Conservation (phyloP, 1,140 invertebrate genomes). For the Tenebrio molitor region DNA sequence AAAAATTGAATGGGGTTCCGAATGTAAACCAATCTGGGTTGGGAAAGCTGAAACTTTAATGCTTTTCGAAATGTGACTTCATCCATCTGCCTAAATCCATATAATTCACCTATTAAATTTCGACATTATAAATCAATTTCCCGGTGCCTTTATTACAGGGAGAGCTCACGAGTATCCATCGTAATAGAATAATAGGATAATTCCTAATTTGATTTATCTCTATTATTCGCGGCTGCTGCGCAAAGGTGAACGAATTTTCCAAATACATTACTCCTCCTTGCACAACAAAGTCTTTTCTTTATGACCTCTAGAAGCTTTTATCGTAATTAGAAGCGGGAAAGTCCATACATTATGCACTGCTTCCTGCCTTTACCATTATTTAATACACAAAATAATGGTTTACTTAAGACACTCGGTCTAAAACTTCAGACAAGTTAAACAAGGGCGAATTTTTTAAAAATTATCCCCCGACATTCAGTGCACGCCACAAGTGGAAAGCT, state of each 20-base stretch:
- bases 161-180: slow-evolving; percentile 35
- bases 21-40: slow-evolving; percentile 23
- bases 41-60: slow-evolving; percentile 24
- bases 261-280: slow-evolving; percentile 45
- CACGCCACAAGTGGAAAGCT: slow-evolving; percentile 20
- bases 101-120: slow-evolving; percentile 39
- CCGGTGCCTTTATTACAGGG: slow-evolving; percentile 27
- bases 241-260: slow-evolving; percentile 41
- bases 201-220: slow-evolving; percentile 46
- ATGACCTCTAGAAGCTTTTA: slow-evolving; percentile 43
- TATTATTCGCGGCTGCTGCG: slow-evolving; percentile 27
- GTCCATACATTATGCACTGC: slow-evolving; percentile 38
- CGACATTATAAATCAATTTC: slow-evolving; percentile 47
- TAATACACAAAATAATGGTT: slow-evolving; percentile 39
- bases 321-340: slow-evolving; percentile 43
- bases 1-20: no score
- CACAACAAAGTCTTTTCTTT: slow-evolving; percentile 41
- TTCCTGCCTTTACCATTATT: slow-evolving; percentile 37
- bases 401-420: slow-evolving; percentile 35
- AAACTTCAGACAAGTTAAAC: slow-evolving; percentile 37
- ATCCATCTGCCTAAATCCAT: slow-evolving; percentile 27
- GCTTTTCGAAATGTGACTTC: slow-evolving; percentile 27
- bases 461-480: background rate
- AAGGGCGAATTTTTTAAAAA: slow-evolving; percentile 3
- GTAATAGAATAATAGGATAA: slow-evolving; percentile 48